phyloP scores from a whole-genome alignment of 2,113 vertebrate genomes.

The Pedetes capensis region DNA sequence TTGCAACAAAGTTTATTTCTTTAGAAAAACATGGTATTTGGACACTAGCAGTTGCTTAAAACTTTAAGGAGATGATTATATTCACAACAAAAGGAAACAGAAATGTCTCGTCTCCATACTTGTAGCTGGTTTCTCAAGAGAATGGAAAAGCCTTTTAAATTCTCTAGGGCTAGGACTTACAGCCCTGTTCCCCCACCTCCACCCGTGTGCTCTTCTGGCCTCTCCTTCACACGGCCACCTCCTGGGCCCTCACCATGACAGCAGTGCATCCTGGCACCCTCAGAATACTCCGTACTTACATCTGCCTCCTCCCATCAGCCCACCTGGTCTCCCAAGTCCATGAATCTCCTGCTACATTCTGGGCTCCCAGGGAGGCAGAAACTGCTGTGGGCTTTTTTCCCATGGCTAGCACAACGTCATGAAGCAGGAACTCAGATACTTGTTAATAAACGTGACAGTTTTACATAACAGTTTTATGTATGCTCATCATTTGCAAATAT shows the following conservation, averaged over 20 bases:
- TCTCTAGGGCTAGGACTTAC: background rate
- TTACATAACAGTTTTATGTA: background rate
- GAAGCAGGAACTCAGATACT: background rate
- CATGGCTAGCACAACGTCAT: background rate
- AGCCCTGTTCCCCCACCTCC: background rate
- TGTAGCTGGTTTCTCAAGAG: background rate
- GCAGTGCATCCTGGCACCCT: background rate
- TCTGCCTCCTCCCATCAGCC: background rate
- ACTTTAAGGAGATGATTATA: constrained; percentile 7
- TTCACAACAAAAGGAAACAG: background rate
- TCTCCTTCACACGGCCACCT: background rate
- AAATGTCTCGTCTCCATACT: background rate
- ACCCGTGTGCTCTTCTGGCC: background rate
- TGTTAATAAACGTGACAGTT: background rate
- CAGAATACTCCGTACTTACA: background rate
- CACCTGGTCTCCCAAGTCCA: background rate
- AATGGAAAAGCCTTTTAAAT: background rate
- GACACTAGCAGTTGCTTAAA: background rate
- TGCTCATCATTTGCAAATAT: background rate
- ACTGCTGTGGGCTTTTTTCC: background rate
- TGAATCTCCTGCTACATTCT: background rate
- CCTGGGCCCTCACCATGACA: background rate
- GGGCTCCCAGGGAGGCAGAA: background rate
- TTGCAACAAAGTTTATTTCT: constrained; percentile 55
- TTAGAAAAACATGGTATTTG: constrained; percentile 45